Percentiles rank a stretch among this genome's conserved stretches.
Conservation (phyloP, 2,797 vertebrate genomes). For the Adrianichthys oophorus region DNA sequence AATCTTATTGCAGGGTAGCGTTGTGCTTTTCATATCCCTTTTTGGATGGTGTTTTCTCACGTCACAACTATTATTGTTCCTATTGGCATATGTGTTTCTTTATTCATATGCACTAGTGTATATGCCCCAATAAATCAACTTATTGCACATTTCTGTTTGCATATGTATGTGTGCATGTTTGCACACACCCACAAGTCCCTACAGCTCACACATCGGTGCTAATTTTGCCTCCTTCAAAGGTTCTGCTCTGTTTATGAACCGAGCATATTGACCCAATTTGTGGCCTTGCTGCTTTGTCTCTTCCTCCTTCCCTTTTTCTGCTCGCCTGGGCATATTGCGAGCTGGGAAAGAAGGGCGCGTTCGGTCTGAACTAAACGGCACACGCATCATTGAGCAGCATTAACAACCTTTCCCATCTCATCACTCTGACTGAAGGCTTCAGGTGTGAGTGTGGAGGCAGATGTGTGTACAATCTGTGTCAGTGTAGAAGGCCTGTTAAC, state of each 20-base stretch:
- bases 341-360: conserved; percentile 79
- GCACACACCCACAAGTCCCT: conserved; percentile 59
- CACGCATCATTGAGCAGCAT: conserved; percentile 97
- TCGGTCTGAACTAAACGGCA: conserved; percentile 96
- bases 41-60: conserved; percentile 77
- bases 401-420: conserved; percentile 77
- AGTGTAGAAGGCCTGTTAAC: conserved; percentile 89
- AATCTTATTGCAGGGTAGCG: conserved; percentile 90
- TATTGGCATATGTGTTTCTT: conserved; percentile 73
- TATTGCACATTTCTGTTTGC: conserved; percentile 71
- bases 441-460: conserved; percentile 10
- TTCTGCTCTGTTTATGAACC: conserved; percentile 95
- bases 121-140: conserved; percentile 70
- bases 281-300: conserved; percentile 86
- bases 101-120: conserved; percentile 68
- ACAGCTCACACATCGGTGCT: conserved; percentile 86
- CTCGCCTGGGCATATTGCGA: conserved; percentile 73
- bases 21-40: conserved; percentile 77
- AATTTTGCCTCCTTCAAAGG: conserved; percentile 83
- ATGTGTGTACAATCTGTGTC: conserved; percentile 73
- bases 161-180: conserved; percentile 57
- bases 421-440: conserved; percentile 56
- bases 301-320: conserved; percentile 79
- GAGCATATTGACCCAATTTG: conserved; percentile 98
- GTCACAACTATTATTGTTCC: conserved; percentile 77